phyloP scores from a whole-genome alignment of 2,113 vertebrate genomes.

The Pelobates fuscus region DNA sequence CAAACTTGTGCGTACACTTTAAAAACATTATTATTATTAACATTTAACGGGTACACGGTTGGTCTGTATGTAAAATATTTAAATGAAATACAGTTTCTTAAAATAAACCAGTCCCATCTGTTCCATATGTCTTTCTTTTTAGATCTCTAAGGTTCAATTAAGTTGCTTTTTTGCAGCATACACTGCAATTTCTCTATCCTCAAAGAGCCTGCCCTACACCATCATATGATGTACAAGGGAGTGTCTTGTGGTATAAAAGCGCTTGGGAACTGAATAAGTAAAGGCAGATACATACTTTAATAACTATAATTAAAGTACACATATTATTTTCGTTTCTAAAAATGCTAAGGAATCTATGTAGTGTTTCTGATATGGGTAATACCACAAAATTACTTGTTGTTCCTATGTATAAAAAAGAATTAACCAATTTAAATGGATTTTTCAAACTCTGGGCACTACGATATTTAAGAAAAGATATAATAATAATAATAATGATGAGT shows the following conservation, averaged over 20 bases:
- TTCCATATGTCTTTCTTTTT: not conserved
- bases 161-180: not conserved
- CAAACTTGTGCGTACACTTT: too few species aligned
- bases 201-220: not conserved
- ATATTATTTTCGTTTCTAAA: not conserved
- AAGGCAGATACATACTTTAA: conserved; percentile 12
- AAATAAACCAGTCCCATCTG: not conserved
- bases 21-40: too few species aligned
- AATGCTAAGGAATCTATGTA: not conserved
- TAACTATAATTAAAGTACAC: conserved; percentile 27
- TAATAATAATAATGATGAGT: not conserved
- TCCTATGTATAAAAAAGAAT: not conserved
- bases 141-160: not conserved
- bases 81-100: not conserved
- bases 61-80: too few species aligned
- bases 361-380: not conserved
- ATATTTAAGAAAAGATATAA: not conserved
- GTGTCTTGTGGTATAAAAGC: not conserved
- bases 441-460: too few species aligned
- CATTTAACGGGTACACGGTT: too few species aligned
- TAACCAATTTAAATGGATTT: not conserved
- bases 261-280: conserved; percentile 19
- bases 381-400: not conserved
- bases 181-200: conserved; percentile 21
- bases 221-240: conserved; percentile 5